Percentiles rank a stretch among this genome's conserved stretches.
These are phyloP conservation scores for Diarsia mendica DNA, from an alignment of 2,888 invertebrate genomes.

Conservation along the genomic window DNA sequence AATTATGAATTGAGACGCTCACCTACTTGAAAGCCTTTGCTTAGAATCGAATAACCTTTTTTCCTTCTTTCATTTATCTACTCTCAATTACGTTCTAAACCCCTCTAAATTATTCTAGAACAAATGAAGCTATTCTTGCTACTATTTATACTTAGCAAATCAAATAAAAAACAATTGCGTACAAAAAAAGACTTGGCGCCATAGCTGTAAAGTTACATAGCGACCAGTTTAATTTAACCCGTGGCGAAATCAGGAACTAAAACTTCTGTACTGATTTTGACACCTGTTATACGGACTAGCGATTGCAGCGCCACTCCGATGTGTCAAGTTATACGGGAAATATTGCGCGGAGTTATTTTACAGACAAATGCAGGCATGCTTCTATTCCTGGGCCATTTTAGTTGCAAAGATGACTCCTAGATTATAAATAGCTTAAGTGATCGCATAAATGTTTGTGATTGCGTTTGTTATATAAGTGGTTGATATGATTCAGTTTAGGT, in stretches of 20 bases:
- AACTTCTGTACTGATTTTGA: not conserved
- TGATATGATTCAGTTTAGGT: not conserved
- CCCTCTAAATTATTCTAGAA: not conserved
- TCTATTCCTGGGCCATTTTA: conserved; percentile 58
- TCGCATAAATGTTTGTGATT: conserved; percentile 56
- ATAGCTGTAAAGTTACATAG: conserved; percentile 39
- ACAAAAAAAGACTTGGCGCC: conserved; percentile 55
- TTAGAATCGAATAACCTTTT: too few species aligned
- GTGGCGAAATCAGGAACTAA: conserved; percentile 18
- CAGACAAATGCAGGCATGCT: conserved; percentile 57
- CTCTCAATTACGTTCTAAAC: not conserved
- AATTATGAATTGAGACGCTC: not conserved
- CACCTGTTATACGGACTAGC: not conserved
- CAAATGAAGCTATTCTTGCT: conserved; percentile 20
- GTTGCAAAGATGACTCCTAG: conserved; percentile 54
- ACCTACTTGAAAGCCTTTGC: not conserved
- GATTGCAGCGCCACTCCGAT: conserved; percentile 6
- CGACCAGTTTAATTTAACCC: not conserved
- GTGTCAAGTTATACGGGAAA: conserved; percentile 9
- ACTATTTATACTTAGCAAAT: conserved; percentile 48
- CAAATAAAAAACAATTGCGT: conserved; percentile 36
- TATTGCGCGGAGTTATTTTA: conserved; percentile 47
- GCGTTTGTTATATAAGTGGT: conserved; percentile 34
- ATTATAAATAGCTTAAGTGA: conserved; percentile 61
- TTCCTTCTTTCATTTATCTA: not conserved